A percentile compares a stretch with the other conserved stretches of the same genome.
Evolutionary conservation across 2,113 vertebrate species (phyloP).

Genomic region (Scopus umbretta): DNA sequence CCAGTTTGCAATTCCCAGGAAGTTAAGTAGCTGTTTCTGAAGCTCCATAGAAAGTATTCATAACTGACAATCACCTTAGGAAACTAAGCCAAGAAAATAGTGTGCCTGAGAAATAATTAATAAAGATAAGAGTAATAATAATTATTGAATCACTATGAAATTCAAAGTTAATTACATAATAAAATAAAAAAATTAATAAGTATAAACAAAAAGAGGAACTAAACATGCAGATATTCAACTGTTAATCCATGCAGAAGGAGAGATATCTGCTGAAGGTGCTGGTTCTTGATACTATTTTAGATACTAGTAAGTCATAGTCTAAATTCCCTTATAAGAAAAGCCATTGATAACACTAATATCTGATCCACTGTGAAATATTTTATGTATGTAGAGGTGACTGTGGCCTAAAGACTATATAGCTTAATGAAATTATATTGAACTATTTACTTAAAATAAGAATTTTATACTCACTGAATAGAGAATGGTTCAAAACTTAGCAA

Average conservation of each 20-base stretch:
- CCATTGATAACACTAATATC: background rate
- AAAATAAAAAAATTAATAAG: background rate
- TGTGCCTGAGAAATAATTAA: background rate
- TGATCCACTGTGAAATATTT: background rate
- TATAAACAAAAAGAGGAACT: background rate
- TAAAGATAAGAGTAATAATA: background rate
- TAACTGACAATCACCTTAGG: background rate
- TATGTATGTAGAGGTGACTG: background rate
- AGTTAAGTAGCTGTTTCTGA: background rate
- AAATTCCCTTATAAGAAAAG: background rate
- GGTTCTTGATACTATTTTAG: background rate
- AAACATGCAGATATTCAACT: background rate
- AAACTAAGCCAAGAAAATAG: background rate
- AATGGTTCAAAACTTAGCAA: background rate
- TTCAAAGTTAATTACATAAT: background rate
- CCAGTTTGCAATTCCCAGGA: background rate
- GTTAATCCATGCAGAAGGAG: background rate
- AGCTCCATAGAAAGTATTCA: background rate
- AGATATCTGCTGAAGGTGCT: background rate
- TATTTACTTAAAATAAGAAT: background rate
- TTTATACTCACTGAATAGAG: background rate
- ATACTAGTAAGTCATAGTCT: background rate
- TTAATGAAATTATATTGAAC: background rate
- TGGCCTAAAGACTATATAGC: background rate
- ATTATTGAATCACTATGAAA: background rate